Base-by-base conservation (phyloP, 2,797 vertebrate genomes). In the Chiroxiphia lanceolata region DNA sequence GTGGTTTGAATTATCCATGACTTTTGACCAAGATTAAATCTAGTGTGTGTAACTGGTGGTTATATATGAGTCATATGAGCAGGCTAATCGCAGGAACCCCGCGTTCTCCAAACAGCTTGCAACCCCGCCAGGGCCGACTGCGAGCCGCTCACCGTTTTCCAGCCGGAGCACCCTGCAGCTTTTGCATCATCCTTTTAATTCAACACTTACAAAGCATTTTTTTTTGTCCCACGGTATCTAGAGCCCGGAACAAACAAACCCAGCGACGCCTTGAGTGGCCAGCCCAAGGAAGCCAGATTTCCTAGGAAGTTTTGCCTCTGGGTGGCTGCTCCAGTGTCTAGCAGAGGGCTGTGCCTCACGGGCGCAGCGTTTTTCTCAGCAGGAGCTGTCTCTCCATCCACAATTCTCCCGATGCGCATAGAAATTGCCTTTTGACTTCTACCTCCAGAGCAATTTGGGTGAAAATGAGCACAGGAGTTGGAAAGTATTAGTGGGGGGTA, bases 11-110 rank as follows among this genome's bases (percentile, higher is more conserved):
- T 90, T 90, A 95, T 93, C 94, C 86, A 10, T 90, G 94, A 95
- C 96, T 96, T 95, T 80, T 96, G 96, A 92, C 96, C 88, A 70
- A 94, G 95, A 94, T 97, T 92, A 95, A 96, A 94, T 96, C 74
- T 92, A 78, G 81, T 92, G 91, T 92, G 91, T 96, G 91, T 96
- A 96, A 97, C 94, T 89, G 86, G 77, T 89, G 81, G 93, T 94
- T 96, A 89, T 87, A 90, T 44, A 92, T 87, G 93, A 96, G 90
- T 95, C 95, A 95, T 48, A 34, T 31, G 83, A 94, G 83, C 71
- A 50, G 88, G 61, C 81, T 95, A 94, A 95, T 87, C 53, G 0
- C 93, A 95, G 81, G 95, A 93, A 95, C 96, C 95, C 96, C 90
- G 47, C 29, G 95, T 95, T 95, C 95, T 94, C 93, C 95, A 96